phyloP scores from a whole-genome alignment of 2,888 invertebrate genomes.

The Leptinotarsa rubiginosa region DNA sequence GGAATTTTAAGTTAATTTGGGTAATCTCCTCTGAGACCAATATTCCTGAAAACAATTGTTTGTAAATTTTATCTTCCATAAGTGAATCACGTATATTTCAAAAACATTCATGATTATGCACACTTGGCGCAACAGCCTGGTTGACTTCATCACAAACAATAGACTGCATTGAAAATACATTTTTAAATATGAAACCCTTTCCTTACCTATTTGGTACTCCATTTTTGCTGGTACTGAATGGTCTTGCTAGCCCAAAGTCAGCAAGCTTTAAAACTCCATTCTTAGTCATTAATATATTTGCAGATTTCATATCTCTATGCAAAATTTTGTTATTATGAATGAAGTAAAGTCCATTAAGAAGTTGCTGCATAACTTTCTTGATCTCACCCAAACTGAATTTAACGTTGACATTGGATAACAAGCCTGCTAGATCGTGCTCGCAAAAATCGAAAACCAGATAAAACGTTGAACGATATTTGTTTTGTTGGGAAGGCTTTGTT shows the following conservation, averaged over 20 bases:
- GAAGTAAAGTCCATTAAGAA: constrained; percentile 91
- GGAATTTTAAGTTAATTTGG: no score
- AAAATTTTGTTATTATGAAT: constrained; percentile 96
- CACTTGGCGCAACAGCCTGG: no score
- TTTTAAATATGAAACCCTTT: neutral
- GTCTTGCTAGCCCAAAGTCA: constrained; percentile 96
- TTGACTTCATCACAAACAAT: no score
- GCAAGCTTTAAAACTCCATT: constrained; percentile 94
- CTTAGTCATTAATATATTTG: constrained; percentile 96
- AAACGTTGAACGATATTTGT: constrained; percentile 87
- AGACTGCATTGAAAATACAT: no score
- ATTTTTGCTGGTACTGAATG: constrained; percentile 89
- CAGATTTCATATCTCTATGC: constrained; percentile 98
- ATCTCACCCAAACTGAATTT: constrained; percentile 97
- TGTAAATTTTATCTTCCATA: no score
- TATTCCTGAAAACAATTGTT: no score
- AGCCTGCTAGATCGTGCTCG: constrained; percentile 97
- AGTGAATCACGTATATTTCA: no score
- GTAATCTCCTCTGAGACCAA: no score
- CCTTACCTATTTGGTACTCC: constrained; percentile 79
- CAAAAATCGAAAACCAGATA: constrained; percentile 98
- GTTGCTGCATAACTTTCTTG: constrained; percentile 93
- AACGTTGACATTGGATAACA: constrained; percentile 95
- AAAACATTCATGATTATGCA: no score
- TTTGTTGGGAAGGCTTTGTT: constrained; percentile 82